These are phyloP conservation scores for Portunus trituberculatus DNA, from an alignment of 1,140 invertebrate species.

Conservation along the genomic window DNA sequence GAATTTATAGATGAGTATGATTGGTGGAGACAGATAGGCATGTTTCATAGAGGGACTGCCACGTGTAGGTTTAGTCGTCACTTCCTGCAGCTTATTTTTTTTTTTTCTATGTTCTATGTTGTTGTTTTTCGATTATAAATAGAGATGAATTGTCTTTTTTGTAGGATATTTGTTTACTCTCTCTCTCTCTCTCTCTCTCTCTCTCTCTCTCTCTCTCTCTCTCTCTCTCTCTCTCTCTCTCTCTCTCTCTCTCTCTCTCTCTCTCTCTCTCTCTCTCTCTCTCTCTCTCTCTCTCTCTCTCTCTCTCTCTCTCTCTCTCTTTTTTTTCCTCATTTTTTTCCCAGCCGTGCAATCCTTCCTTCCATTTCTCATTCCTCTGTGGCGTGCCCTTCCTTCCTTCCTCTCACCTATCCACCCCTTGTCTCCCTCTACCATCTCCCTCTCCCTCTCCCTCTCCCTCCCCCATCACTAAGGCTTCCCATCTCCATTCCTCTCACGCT, in stretches of 20 bases:
- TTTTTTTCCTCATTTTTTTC: background rate
- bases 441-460: background rate
- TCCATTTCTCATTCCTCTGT: background rate
- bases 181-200: conserved; percentile 18
- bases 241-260: conserved; percentile 32
- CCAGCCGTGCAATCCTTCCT: background rate
- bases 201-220: conserved; percentile 34
- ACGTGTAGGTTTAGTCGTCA: too few relatives aligned
- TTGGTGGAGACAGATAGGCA: too few relatives aligned
- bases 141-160: background rate
- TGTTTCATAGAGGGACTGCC: too few relatives aligned
- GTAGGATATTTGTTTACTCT: background rate
- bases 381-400: background rate
- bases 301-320: conserved; percentile 4
- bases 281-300: conserved; percentile 32
- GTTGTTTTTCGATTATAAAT: too few relatives aligned
- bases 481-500: conserved; percentile 32
- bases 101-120: too few relatives aligned
- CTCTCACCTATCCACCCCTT: background rate
- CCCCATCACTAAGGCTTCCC: background rate
- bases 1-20: too few relatives aligned
- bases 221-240: background rate
- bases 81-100: too few relatives aligned
- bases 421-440: background rate
- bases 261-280: conserved; percentile 27